Conservation (phyloP, 2,113 vertebrate species). For the Boulengeromyrus knoepffleri region DNA sequence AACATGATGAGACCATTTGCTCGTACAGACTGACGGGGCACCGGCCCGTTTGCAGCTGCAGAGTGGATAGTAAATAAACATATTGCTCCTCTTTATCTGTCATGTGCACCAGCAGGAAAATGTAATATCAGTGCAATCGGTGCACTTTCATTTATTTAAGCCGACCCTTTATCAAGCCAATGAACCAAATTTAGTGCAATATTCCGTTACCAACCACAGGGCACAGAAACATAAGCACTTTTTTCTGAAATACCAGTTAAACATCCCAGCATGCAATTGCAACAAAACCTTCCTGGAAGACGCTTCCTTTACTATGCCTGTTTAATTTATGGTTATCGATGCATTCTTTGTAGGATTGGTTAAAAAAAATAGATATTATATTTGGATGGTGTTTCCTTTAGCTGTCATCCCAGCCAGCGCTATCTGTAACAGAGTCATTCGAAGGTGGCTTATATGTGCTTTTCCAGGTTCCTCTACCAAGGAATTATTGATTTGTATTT, state of each 20-base stretch:
- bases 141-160: background rate
- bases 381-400: background rate
- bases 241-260: background rate
- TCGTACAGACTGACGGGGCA: background rate
- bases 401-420: background rate
- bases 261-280: background rate
- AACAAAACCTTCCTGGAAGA: background rate
- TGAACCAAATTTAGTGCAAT: background rate
- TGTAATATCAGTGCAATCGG: background rate
- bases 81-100: background rate
- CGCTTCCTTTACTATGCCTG: background rate
- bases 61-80: background rate
- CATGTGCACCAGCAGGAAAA: background rate
- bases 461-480: constrained; percentile 35
- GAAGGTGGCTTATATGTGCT: background rate
- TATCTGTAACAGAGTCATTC: background rate
- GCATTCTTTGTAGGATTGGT: background rate
- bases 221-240: background rate
- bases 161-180: background rate
- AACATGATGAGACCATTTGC: background rate
- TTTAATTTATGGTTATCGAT: background rate
- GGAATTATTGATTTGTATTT: constrained; percentile 52
- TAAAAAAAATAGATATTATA: background rate
- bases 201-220: background rate
- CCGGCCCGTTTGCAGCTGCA: background rate